Conservation (phyloP, 2,888 invertebrate species). For the Teleiodes luculella region DNA sequence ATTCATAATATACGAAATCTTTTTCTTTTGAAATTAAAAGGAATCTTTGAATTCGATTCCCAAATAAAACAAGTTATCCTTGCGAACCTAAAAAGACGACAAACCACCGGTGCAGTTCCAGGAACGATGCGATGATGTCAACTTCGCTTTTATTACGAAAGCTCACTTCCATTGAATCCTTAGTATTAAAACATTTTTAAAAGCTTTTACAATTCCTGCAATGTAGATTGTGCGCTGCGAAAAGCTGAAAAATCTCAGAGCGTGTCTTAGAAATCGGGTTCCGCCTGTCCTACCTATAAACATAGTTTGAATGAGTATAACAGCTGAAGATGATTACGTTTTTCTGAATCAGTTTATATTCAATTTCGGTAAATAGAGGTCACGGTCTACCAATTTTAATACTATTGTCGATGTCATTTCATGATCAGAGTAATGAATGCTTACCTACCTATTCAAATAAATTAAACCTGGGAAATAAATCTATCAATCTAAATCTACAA, state of each 20-base stretch:
- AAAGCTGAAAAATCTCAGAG: not conserved
- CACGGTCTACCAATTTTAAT: not conserved
- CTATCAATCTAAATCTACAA: no score
- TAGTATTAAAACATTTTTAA: not conserved
- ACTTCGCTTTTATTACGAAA: constrained; percentile 18
- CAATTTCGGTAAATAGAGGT: not conserved
- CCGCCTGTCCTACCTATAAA: not conserved
- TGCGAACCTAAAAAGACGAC: not conserved
- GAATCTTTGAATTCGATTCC: no score
- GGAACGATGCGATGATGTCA: constrained; percentile 54
- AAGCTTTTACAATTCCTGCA: not conserved
- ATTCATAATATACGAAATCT: no score
- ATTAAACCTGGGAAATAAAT: no score
- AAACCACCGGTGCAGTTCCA: constrained; percentile 35
- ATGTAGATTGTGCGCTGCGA: not conserved
- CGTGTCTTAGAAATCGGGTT: not conserved
- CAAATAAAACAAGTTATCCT: not conserved
- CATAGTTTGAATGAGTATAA: no score
- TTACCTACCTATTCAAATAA: no score
- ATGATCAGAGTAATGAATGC: no score
- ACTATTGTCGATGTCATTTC: no score
- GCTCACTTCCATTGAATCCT: constrained; percentile 3
- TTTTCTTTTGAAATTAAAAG: no score
- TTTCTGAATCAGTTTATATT: not conserved
- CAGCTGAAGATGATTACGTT: not conserved